Evolutionary conservation across 2,797 vertebrate genomes (phyloP), one percentile per base, ranked within the genome.

Genomic region (Prunella strophiata): DNA sequence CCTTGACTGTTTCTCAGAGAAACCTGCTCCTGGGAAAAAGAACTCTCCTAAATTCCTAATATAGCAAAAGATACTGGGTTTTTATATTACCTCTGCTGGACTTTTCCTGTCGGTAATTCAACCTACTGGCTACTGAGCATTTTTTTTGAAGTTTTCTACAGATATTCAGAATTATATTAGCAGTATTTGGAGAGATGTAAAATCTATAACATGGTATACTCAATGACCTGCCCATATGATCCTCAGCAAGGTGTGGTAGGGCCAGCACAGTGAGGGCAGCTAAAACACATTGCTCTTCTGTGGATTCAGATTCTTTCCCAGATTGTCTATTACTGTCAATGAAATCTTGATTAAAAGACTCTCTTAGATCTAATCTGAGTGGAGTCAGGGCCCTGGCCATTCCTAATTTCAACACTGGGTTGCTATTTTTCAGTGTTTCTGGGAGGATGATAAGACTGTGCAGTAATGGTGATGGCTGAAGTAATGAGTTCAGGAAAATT

Each of bases 401-500:
- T 85, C n/a, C 38, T 12, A 18, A 6, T 25, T 58, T 36, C 38
- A 58, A 5, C 16, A 16, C 3, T 30, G 13, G 2, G 4, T 36
- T 78, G 30, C 27, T 21, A 48, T 48, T 29, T n/a, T 43, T 9
- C 23, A 47, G 10, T 42, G 16, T 47, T 85, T 51, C 45, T 57
- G 23, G 26, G 7, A 57, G 18, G 8, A 45, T 52, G 29, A 61
- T 20, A 52, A 32, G 36, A 4, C 9, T 82, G 13, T 50, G 30
- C 6, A 23, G 7, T 25, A 51, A 47, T 9, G 50, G 3, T 75
- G 23, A 76, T 68, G 11, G 52, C 42, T 74, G 40, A 58, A 15
- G 38, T 38, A 45, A 45, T 0, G 0, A 13, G 17, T n/a, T 23
- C 20, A 65, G 43, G 16, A 65, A 81, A 68, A 48, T 1, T 36